Base-by-base conservation (phyloP, 35 echinoderm and acorn worm genomes). In the Acanthaster planci region DNA sequence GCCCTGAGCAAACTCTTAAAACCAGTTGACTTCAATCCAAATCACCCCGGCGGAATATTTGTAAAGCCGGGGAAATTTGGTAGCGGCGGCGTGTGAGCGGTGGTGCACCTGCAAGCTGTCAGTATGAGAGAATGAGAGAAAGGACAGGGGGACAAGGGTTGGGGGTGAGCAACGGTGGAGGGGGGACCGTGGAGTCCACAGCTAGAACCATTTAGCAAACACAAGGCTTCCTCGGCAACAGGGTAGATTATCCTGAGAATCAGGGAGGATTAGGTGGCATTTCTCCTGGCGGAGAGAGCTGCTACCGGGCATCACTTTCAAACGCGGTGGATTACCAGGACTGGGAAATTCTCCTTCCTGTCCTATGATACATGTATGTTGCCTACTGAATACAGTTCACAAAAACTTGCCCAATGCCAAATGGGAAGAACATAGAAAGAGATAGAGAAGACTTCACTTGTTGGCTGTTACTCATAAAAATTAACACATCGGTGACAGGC, bases 11-110 rank as follows among this genome's bases (percentile, higher is more conserved):
- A n/a, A 34, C 64, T 31, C 22, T 72, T 26, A 30, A n/a, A 72
- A 29, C 64, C 64, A 72, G 64, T 72, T 72, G 22, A 72, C 64
- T 72, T 34, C 30, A 72, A 72, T 72, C 64, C 22, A 72, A 72
- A 72, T 72, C 64, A 72, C 64, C 30, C 34, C 30, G 26, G 64
- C 34, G 1, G 64, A 72, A 34, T 72, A 26, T 34, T 72, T 26
- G 64, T 72, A 30, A 26, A 31, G 64, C 64, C 64, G 30, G 64
- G 7, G 64, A 31, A 12, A 8, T 31, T 26, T 34, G 14, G 64
- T 31, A 26, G 23, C 64, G 34, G 64, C 30, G 14, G 64, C 64
- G 34, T 72, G 64, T 72, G 64, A 72, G 23, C 26, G 23, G 23
- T 72, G 34, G 64, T 0, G 23, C 10, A 26, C 23, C 64, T 72